Conservation (phyloP, 2,113 vertebrate species). For the Eonycteris spelaea region DNA sequence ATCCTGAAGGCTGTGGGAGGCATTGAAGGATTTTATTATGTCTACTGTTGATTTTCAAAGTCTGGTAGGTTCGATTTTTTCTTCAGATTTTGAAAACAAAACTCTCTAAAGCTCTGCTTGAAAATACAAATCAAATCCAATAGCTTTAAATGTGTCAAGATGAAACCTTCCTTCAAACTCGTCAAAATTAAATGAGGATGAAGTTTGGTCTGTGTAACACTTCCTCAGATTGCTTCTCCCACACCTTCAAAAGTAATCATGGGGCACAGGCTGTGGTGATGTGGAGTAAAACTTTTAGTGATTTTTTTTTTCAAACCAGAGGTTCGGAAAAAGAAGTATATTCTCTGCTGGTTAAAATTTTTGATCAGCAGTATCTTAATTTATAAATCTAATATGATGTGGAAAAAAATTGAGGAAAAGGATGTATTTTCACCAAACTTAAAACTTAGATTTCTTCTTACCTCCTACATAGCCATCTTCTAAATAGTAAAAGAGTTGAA, state of each 20-base stretch:
- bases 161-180: conserved; percentile 40
- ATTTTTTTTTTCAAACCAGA: background rate
- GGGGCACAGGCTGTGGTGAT: background rate
- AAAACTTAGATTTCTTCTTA: background rate
- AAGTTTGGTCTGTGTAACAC: conserved; percentile 31
- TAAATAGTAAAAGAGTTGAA: background rate
- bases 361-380: background rate
- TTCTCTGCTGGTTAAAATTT: background rate
- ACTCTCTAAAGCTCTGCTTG: conserved; percentile 28
- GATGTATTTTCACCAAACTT: background rate
- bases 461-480: background rate
- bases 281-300: background rate
- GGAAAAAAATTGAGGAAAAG: background rate
- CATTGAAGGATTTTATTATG: conserved; percentile 47
- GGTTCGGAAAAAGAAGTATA: background rate
- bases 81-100: conserved; percentile 51
- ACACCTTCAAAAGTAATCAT: conserved; percentile 37
- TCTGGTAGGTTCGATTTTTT: conserved; percentile 54
- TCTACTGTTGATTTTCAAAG: conserved; percentile 53
- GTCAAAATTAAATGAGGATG: conserved; percentile 38
- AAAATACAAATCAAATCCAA: conserved; percentile 58
- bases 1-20: conserved; percentile 3
- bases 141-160: conserved; percentile 21
- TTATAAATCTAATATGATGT: background rate
- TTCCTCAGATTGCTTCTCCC: conserved; percentile 12